Base-by-base conservation (phyloP, 2,113 vertebrate species). In the Parus major region DNA sequence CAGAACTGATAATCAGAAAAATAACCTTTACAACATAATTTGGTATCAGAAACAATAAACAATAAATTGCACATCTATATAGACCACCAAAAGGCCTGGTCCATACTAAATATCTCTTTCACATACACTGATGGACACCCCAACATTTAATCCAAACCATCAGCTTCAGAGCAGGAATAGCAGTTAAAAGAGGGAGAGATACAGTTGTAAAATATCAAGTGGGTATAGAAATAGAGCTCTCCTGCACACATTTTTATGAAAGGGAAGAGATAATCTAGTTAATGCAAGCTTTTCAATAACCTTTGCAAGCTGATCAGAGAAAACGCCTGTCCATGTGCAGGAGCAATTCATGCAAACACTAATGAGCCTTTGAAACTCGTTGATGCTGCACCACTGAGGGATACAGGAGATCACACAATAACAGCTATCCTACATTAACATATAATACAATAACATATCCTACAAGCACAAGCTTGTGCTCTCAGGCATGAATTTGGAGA, bases 261-360 rank as follows among this genome's bases (percentile, higher is more conserved):
- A 92, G 61, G 41, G 85, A 88, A 82, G 75, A 86, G 21, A 21
- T 64, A 60, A 91, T 82, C 15, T 9, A 17, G 41, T 65, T 82
- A 76, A 39, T 39, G 39, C 39, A 39, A 39, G 39, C 39, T 39
- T 39, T 39, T 39, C 12, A 39, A 39, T 39, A 39, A 39, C 39
- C 39, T 14, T 3, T 71, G 69, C 47, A 87, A 70, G 29, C 59
- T 35, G 64, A 12, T 29, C 3, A 2, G 73, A 95, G 89, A 89
- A 91, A 91, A 82, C 23, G 21, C 25, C 28, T 5, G 27, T 42
- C 49, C 2, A 5, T 79, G 41, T 64, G n/a, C 16, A 70, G 60
- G 39, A 91, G 29, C 5, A 20, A 77, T 73, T 71, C 41, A 71
- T 3, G 18, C 52, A 75, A 47, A 60, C 1, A 2, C 5, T 88